phyloP scores from a whole-genome alignment of 2,797 vertebrate species.

The Sus cebifrons region DNA sequence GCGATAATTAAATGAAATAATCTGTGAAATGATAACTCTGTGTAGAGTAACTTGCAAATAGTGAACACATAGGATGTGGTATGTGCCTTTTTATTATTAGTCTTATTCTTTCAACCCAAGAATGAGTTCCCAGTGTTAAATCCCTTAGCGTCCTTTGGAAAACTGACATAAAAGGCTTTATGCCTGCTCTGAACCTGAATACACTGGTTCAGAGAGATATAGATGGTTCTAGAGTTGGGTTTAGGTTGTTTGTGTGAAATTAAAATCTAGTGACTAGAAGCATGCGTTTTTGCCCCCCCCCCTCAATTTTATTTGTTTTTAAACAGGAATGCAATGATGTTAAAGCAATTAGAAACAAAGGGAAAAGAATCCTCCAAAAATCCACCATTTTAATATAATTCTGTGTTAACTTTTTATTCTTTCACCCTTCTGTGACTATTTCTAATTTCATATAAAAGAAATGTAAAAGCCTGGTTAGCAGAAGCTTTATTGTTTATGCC shows the following conservation, averaged over 20 bases:
- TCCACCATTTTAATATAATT: conserved; percentile 30
- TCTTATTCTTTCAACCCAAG: neutral
- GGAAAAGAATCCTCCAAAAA: conserved; percentile 8
- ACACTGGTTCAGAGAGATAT: neutral
- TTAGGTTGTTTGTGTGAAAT: conserved; percentile 3
- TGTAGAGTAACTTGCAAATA: neutral
- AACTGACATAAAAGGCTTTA: neutral
- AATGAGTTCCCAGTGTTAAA: neutral
- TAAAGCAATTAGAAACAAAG: conserved; percentile 38
- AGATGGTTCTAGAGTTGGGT: neutral
- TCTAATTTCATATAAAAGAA: conserved; percentile 40
- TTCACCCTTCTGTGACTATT: neutral
- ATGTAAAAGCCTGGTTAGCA: neutral
- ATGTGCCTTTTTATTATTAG: neutral
- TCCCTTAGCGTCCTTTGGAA: neutral
- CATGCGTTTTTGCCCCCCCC: neutral
- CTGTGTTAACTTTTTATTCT: conserved; percentile 18
- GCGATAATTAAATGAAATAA: neutral
- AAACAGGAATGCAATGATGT: conserved; percentile 11
- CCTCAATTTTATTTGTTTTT: conserved; percentile 50
- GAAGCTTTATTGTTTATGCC: conserved; percentile 33
- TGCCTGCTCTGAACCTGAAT: neutral
- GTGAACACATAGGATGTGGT: neutral
- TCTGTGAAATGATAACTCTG: neutral
- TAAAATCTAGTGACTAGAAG: conserved; percentile 5